These are phyloP conservation scores for Pollenia angustigena DNA, from an alignment of 2,888 invertebrate species.

Conservation along the genomic window DNA sequence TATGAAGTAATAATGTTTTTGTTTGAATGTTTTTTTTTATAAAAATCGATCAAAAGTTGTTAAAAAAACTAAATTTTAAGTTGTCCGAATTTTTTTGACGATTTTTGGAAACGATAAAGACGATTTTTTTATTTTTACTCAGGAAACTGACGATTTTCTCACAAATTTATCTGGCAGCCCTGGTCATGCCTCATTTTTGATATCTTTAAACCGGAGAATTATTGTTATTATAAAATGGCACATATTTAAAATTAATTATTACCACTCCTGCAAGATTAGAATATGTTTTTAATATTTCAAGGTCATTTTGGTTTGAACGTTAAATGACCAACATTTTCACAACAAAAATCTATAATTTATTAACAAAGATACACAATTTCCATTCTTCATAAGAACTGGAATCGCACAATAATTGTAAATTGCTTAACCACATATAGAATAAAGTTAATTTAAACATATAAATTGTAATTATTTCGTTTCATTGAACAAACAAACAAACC, in stretches of 20 bases:
- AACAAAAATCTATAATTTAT: not conserved
- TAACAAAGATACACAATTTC: not conserved
- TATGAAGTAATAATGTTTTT: too few relatives aligned
- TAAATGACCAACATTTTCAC: not conserved
- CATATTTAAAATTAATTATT: not conserved
- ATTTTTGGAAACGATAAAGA: too few relatives aligned
- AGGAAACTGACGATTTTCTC: too few relatives aligned
- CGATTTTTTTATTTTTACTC: too few relatives aligned
- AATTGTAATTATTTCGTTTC: constrained; percentile 1
- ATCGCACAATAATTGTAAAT: not conserved
- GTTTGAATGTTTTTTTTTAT: too few relatives aligned
- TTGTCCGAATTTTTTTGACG: too few relatives aligned
- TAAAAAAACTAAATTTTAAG: too few relatives aligned
- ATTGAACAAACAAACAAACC: constrained; percentile 1
- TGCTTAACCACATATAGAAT: not conserved
- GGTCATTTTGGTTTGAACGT: not conserved
- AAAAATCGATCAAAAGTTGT: too few relatives aligned
- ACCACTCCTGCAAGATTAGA: not conserved
- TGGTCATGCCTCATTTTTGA: too few relatives aligned
- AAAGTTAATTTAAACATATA: not conserved
- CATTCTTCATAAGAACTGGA: too few relatives aligned
- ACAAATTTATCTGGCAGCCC: too few relatives aligned
- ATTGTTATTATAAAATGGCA: not conserved
- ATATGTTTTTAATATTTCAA: not conserved
- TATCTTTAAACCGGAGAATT: too few relatives aligned